Base-by-base conservation (phyloP, 2,797 vertebrate genomes). In the Nothura maculosa region DNA sequence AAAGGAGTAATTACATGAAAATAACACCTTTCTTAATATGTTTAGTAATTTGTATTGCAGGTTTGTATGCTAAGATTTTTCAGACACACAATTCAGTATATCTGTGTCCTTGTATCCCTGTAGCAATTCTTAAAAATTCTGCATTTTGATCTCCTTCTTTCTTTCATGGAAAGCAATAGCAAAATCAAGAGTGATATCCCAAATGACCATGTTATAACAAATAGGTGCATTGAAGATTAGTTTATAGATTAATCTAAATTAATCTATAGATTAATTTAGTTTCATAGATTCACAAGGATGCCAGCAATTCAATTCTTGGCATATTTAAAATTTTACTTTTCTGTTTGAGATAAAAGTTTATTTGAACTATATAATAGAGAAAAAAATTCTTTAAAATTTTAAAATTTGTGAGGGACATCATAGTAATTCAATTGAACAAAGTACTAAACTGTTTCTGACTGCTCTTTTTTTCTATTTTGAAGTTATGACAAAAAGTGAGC, bases 71-170 rank as follows among this genome's bases (percentile, higher is more conserved):
- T 69, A 43, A 70, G 32, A 54, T 45, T 63, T 84, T 92, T 81
- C 48, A 63, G 21, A 50, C 63, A 55, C 6, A 24, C 20, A 28
- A 3, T 3, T 86, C 22, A 18, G 5, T 30, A 15, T 30, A 4
- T 60, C 19, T 67, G 28, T 75, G 72, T 75, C 4, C 7, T 50
- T 72, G 42, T 55, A 30, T 75, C 4, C 7, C 43, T 72, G 42
- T 55, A 30, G 18, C 0, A 0, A 32, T 67, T 72, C 14, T 32
- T 28, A 60, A 79, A 81, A 70, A 79, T 30, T 79, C 25, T 45
- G 5, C 0, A 0, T 79, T 67, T 67, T 75, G 2, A 30, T n/a
- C 3, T 30, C 4, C 8, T 4, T 34, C 30, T 36, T 52, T 57
- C 28, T 63, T 64, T 55, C 7, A 38, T 11, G 9, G 6, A 57